Evolutionary conservation across 2,113 vertebrate species (phyloP).

Genomic region (Halichoeres trimaculatus): DNA sequence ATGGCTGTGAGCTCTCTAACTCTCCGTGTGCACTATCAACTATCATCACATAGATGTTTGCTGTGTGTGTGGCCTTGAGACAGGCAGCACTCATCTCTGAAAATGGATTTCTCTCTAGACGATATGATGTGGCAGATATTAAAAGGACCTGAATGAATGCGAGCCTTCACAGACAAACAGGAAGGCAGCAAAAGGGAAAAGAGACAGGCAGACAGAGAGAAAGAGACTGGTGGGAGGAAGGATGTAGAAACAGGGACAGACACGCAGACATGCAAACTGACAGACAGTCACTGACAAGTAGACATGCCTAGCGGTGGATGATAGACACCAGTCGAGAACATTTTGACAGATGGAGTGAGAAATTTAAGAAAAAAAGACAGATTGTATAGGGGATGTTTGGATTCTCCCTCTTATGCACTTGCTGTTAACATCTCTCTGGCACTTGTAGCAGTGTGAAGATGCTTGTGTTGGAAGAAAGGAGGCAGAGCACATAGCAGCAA

Average conservation of each 20-base stretch:
- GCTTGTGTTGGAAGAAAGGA: slow-evolving; percentile 54
- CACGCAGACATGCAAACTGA: slow-evolving; percentile 51
- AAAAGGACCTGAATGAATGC: slow-evolving; percentile 67
- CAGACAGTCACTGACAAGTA: slow-evolving; percentile 51
- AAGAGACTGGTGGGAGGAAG: slow-evolving; percentile 56
- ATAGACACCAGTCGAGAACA: slow-evolving; percentile 38
- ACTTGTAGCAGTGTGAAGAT: slow-evolving; percentile 28
- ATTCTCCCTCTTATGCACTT: slow-evolving; percentile 30
- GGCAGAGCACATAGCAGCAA: slow-evolving; percentile 28
- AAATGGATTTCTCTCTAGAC: slow-evolving; percentile 64
- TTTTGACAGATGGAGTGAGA: slow-evolving; percentile 44
- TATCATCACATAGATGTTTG: slow-evolving; percentile 53
- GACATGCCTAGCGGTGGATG: slow-evolving; percentile 25
- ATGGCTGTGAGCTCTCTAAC: slow-evolving; percentile 39
- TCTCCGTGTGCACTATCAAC: slow-evolving; percentile 37
- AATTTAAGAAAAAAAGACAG: background rate
- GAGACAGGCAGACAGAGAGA: slow-evolving; percentile 47
- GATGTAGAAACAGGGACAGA: slow-evolving; percentile 53
- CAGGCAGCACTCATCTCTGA: slow-evolving; percentile 56
- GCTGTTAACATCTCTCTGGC: slow-evolving; percentile 37
- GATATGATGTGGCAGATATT: slow-evolving; percentile 66
- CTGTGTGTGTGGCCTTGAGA: slow-evolving; percentile 70
- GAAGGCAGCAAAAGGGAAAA: slow-evolving; percentile 51
- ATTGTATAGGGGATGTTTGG: slow-evolving; percentile 20
- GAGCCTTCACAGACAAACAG: slow-evolving; percentile 59